These are phyloP conservation scores for Drosophila nigritarsus DNA, from an alignment of 2,888 invertebrate genomes.

Conservation along the genomic window DNA sequence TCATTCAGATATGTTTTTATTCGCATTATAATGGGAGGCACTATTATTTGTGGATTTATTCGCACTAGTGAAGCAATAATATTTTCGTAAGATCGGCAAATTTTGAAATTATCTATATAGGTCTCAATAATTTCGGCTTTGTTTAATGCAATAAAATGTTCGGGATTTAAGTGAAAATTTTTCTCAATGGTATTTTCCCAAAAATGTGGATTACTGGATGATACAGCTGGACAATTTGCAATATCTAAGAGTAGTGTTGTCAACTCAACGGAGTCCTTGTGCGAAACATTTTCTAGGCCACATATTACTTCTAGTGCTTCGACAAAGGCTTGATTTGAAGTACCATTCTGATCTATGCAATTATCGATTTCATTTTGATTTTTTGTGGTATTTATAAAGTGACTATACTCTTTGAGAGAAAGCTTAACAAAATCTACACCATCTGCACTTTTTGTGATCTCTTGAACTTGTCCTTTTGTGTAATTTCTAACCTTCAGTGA, in stretches of 20 bases:
- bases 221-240: slow-evolving; percentile 91
- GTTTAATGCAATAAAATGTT: slow-evolving; percentile 87
- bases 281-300: slow-evolving; percentile 68
- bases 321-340: slow-evolving; percentile 76
- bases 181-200: slow-evolving; percentile 89
- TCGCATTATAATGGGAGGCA: slow-evolving; percentile 88
- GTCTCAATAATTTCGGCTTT: slow-evolving; percentile 87
- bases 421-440: slow-evolving; percentile 88
- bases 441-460: slow-evolving; percentile 87
- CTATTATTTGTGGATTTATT: slow-evolving; percentile 88
- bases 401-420: slow-evolving; percentile 89
- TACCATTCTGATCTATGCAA: slow-evolving; percentile 63
- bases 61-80: slow-evolving; percentile 90
- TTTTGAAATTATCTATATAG: slow-evolving; percentile 87
- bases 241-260: slow-evolving; percentile 89
- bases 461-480: slow-evolving; percentile 87
- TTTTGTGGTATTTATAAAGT: slow-evolving; percentile 88
- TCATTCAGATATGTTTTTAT: slow-evolving; percentile 88
- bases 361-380: slow-evolving; percentile 80
- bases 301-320: slow-evolving; percentile 81
- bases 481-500: slow-evolving; percentile 88
- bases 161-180: slow-evolving; percentile 79
- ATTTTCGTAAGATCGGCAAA: slow-evolving; percentile 88
- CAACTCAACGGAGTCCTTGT: slow-evolving; percentile 87
- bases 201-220: slow-evolving; percentile 87